phyloP scores from a whole-genome alignment of 2,113 vertebrate genomes.

The Nesogale talazaci region DNA sequence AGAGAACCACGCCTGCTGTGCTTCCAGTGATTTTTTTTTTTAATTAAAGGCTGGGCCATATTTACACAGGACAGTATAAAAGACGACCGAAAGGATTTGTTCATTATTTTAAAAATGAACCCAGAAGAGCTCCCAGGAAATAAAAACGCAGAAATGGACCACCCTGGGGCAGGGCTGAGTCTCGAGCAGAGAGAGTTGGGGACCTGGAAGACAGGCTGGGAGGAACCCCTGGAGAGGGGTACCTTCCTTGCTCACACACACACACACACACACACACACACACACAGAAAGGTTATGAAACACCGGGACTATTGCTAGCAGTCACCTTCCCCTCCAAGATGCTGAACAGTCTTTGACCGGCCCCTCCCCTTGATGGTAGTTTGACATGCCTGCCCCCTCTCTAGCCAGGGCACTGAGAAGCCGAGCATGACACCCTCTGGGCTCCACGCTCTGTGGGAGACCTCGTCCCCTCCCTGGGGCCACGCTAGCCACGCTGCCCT shows the following conservation, averaged over 20 bases:
- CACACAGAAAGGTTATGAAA: background rate
- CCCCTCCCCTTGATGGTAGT: too few relatives aligned
- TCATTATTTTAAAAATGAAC: background rate
- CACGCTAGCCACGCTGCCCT: rapidly evolving
- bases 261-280: too few relatives aligned
- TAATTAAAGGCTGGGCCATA: background rate
- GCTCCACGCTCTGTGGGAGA: background rate
- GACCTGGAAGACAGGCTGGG: background rate
- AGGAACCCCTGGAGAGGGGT: too few relatives aligned
- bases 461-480: background rate
- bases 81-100: background rate
- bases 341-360: too few relatives aligned
- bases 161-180: background rate
- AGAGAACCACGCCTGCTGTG: background rate
- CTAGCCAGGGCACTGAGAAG: rapidly evolving
- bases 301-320: too few relatives aligned
- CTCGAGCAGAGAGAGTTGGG: background rate
- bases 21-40: background rate
- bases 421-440: too few relatives aligned
- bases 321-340: too few relatives aligned
- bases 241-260: too few relatives aligned
- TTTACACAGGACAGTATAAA: background rate
- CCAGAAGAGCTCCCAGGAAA: background rate
- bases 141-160: background rate
- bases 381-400: background rate